phyloP scores from a whole-genome alignment of 1,140 invertebrate genomes.

The Sesamia nonagrioides region DNA sequence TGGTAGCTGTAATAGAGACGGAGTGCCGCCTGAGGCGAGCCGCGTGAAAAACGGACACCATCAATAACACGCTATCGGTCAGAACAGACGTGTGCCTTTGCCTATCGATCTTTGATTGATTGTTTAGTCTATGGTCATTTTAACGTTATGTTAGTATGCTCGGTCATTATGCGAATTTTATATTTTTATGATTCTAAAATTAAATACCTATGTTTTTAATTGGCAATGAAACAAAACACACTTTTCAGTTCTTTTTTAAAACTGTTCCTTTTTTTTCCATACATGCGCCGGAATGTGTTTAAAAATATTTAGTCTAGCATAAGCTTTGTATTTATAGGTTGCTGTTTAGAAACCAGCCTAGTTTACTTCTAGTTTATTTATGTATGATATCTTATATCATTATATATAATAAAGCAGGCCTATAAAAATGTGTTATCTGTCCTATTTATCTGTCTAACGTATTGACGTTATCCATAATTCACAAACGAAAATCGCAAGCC shows the following conservation, averaged over 20 bases:
- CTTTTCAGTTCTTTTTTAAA: no score
- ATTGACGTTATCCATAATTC: slow-evolving; percentile 2
- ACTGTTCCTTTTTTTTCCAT: no score
- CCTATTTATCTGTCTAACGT: no score
- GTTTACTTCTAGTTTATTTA: no score
- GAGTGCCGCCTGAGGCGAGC: slow-evolving; percentile 58
- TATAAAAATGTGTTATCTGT: neutral
- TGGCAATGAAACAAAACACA: neutral
- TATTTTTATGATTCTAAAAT: neutral
- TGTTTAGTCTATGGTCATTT: slow-evolving; percentile 42
- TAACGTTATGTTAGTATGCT: neutral
- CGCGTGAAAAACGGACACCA: slow-evolving; percentile 68
- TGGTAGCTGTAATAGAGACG: slow-evolving; percentile 55
- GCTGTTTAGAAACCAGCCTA: no score
- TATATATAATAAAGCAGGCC: neutral
- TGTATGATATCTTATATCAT: no score
- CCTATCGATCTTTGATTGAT: slow-evolving; percentile 66
- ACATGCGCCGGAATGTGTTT: no score
- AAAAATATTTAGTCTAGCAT: no score
- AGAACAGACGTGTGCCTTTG: slow-evolving; percentile 48
- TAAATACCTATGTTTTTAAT: neutral
- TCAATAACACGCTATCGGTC: slow-evolving; percentile 67
- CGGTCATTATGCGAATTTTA: neutral
- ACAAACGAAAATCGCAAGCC: neutral
- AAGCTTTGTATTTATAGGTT: no score